Conservation (phyloP, 2,888 invertebrate species). For the Lasius platythorax region DNA sequence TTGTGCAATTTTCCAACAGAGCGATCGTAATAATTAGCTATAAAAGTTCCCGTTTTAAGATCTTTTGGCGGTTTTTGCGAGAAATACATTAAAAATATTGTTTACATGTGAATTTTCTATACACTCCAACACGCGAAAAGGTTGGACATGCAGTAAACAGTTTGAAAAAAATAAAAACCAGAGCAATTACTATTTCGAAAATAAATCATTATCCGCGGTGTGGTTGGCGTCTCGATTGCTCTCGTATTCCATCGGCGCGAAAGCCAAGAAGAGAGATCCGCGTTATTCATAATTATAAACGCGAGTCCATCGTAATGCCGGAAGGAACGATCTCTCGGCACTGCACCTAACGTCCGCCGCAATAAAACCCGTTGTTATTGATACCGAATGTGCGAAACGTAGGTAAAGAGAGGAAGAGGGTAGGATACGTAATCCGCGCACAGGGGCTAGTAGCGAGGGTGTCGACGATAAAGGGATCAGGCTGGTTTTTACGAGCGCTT, state of each 20-base stretch:
- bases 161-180: slow-evolving; percentile 30
- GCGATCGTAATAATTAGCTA: slow-evolving; percentile 28
- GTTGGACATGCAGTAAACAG: slow-evolving; percentile 30
- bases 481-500: slow-evolving; percentile 79
- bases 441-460: slow-evolving; percentile 75
- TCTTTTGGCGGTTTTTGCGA: background rate
- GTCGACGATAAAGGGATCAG: slow-evolving; percentile 84
- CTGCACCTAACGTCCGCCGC: slow-evolving; percentile 65
- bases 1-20: background rate
- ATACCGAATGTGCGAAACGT: slow-evolving; percentile 73
- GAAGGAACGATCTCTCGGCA: slow-evolving; percentile 57
- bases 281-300: slow-evolving; percentile 45
- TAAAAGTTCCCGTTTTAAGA: background rate
- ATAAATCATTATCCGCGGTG: slow-evolving; percentile 15
- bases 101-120: slow-evolving; percentile 15
- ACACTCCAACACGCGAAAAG: slow-evolving; percentile 11
- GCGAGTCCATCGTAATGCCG: slow-evolving; percentile 18
- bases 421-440: slow-evolving; percentile 78
- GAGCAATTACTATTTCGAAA: slow-evolving; percentile 33
- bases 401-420: slow-evolving; percentile 61
- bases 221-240: slow-evolving; percentile 23
- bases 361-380: slow-evolving; percentile 79
- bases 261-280: background rate
- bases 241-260: slow-evolving; percentile 3
- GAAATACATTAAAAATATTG: slow-evolving; percentile 26